Evolutionary conservation across 2,888 invertebrate genomes (phyloP), one percentile per base, ranked within the genome.

Genomic region (Athrips mouffetella): DNA sequence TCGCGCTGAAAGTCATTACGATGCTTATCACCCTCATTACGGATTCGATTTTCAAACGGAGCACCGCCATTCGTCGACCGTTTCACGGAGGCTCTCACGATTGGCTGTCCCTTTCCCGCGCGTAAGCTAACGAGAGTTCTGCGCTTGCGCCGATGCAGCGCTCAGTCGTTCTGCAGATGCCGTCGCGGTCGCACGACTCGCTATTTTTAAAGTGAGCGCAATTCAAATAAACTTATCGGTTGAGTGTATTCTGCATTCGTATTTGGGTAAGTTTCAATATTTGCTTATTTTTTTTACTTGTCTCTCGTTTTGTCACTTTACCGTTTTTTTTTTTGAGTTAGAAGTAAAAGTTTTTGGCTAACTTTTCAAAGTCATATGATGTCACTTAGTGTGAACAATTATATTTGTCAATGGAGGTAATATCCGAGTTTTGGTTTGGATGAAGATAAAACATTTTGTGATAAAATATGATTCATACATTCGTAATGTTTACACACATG

Each of bases 221-320:
- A 78, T 80, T 80, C 74, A 79, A 81, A 79, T 70, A 78, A 70
- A 73, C 76, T 80, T 83, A 80, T 78, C 81, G 74, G 65, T 66
- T 71, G 70, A 72, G 67, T 71, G 68, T 73, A 76, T 80, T 79
- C 77, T 74, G 68, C 66, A 64, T 60, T 66, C 69, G 52, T 45
- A 56, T 62, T 53, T 56, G 70, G 77, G 80, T 80, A 55, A 79
- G 79, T 77, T 37, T 37, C 65, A 69, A 71, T 73, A 62, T 42
- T 42, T 42, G 18, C 16, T 29, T 29, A 30, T 20, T 42, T 42
- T 29, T n/a, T 41, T 41, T 15, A 7, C 27, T 41, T 27, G 15
- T 42, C 18, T 16, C 16, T 30, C 30, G 29, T 42, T 42, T 27
- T 30, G 42, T 42, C 21, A 42, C 20, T 42, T 42, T 42, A 18